Evolutionary conservation across 2,797 vertebrate species (phyloP).

Genomic region (Spea hammondii): DNA sequence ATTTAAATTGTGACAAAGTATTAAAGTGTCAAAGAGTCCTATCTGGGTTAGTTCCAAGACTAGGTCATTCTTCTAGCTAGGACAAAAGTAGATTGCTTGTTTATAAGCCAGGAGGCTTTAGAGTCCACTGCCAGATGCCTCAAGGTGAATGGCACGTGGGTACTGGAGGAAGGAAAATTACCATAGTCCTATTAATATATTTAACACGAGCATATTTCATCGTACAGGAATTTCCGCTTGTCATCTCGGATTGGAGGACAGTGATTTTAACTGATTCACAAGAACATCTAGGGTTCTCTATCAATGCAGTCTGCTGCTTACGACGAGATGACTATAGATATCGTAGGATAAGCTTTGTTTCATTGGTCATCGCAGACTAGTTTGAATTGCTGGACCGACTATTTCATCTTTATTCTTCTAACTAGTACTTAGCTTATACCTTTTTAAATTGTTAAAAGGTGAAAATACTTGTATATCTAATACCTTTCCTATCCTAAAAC

Average conservation of each 20-base stretch:
- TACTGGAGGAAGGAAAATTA: background rate
- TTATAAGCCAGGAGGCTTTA: slow-evolving; percentile 9
- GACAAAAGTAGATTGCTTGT: slow-evolving; percentile 2
- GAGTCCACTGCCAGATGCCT: slow-evolving; percentile 7
- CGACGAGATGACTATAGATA: too few relatives aligned
- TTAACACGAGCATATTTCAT: slow-evolving; percentile 33
- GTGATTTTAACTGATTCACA: background rate
- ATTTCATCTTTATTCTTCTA: too few relatives aligned
- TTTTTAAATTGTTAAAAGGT: too few relatives aligned
- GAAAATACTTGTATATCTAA: too few relatives aligned
- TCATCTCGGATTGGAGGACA: slow-evolving; percentile 15
- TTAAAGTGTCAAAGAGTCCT: slow-evolving; percentile 41
- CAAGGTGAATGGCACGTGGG: background rate
- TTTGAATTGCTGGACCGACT: too few relatives aligned
- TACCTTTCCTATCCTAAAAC: too few relatives aligned
- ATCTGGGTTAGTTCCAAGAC: slow-evolving; percentile 39
- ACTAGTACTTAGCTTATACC: too few relatives aligned
- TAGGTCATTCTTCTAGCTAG: slow-evolving; percentile 40
- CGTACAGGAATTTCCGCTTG: slow-evolving; percentile 18
- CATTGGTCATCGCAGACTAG: too few relatives aligned
- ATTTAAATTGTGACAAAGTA: slow-evolving; percentile 19
- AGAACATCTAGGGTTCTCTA: background rate
- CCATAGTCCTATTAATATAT: slow-evolving; percentile 22
- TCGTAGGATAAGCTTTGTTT: too few relatives aligned
- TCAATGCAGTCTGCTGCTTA: too few relatives aligned